phyloP scores from a whole-genome alignment of 2,797 vertebrate genomes.

The Borostomias antarcticus region DNA sequence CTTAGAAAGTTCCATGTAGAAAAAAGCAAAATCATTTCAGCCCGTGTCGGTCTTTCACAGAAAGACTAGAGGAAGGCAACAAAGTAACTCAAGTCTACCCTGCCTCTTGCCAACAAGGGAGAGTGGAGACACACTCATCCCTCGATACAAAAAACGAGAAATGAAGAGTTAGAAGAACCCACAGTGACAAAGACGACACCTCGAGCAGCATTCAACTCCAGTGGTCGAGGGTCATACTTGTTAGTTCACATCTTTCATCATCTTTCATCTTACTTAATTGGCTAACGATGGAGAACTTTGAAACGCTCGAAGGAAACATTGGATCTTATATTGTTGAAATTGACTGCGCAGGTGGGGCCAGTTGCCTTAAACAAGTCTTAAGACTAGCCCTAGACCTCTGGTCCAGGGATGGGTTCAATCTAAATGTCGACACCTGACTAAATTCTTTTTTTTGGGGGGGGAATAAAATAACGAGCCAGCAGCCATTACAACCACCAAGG shows the following conservation, averaged over 20 bases:
- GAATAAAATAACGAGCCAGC: not conserved
- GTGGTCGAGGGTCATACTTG: not conserved
- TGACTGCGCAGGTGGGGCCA: too few relatives aligned
- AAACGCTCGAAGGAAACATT: not conserved
- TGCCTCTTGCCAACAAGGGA: slow-evolving; percentile 59
- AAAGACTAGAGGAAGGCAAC: slow-evolving; percentile 78
- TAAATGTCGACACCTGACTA: slow-evolving; percentile 2
- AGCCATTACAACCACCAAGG: slow-evolving; percentile 28
- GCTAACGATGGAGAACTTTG: not conserved
- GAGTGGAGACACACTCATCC: slow-evolving; percentile 45
- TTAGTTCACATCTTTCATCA: not conserved
- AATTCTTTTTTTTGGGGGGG: not conserved
- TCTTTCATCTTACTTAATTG: not conserved
- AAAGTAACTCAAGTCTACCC: slow-evolving; percentile 61
- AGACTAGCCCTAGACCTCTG: too few relatives aligned
- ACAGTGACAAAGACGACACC: slow-evolving; percentile 55
- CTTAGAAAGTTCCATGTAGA: slow-evolving; percentile 59
- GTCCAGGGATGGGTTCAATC: too few relatives aligned
- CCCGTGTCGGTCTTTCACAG: slow-evolving; percentile 79
- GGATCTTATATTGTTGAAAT: not conserved
- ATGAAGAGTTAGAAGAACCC: slow-evolving; percentile 30
- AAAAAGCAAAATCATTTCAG: slow-evolving; percentile 66
- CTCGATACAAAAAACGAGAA: slow-evolving; percentile 44
- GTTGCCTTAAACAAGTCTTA: not conserved
- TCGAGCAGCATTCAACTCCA: slow-evolving; percentile 43